A percentile compares a stretch with the other conserved stretches of the same genome.
These are phyloP conservation scores for Rhogogaster chlorosoma DNA, from an alignment of 2,888 invertebrate species.

Conservation along the genomic window DNA sequence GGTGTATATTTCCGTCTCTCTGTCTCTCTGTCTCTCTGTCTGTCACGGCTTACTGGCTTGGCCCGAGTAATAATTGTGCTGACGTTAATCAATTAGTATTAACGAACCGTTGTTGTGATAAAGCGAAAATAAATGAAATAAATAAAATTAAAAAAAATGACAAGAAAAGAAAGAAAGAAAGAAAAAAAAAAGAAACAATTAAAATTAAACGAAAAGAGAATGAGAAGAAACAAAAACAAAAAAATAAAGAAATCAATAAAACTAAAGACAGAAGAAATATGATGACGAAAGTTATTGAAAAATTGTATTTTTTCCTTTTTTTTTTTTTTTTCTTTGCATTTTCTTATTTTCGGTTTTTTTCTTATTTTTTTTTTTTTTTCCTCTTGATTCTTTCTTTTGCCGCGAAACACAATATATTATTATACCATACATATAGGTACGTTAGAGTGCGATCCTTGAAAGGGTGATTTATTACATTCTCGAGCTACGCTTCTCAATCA, in stretches of 20 bases:
- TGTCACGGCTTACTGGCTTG: not conserved
- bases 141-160: not conserved
- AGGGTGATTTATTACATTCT: too few species aligned
- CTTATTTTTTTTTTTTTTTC: too few species aligned
- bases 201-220: not conserved
- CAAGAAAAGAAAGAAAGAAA: not conserved
- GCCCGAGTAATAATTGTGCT: constrained; percentile 35
- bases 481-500: too few species aligned
- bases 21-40: not conserved
- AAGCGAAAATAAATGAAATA: not conserved
- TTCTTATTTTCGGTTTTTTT: too few species aligned
- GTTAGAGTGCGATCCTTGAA: too few species aligned
- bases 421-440: too few species aligned
- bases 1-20: not conserved
- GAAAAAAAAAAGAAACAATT: not conserved
- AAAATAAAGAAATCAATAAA: not conserved
- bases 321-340: too few species aligned
- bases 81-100: constrained; percentile 49
- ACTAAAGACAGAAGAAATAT: too few species aligned
- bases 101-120: constrained; percentile 39
- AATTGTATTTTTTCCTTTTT: too few species aligned
- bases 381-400: too few species aligned
- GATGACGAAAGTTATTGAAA: not conserved
- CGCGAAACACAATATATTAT: too few species aligned
- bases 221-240: not conserved